Evolutionary conservation across 2,888 invertebrate genomes (phyloP), one percentile per base, ranked within the genome.

Genomic region (Epicampocera succincta): DNA sequence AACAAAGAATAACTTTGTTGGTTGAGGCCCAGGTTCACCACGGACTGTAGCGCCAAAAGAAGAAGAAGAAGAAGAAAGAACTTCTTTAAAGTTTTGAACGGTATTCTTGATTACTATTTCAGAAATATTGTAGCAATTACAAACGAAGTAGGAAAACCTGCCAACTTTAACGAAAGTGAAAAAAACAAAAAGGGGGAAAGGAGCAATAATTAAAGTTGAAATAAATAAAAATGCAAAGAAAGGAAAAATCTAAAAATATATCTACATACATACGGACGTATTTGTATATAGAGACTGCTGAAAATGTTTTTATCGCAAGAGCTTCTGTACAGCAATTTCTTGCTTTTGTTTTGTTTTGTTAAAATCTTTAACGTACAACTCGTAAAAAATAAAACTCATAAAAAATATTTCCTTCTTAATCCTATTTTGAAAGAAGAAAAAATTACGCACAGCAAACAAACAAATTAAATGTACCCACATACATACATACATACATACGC

Each of bases 301-400:
- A 48, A 69, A 76, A 68, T 69, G 61, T 63, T 63, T 63, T 54
- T 15, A 44, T 46, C 15, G 33, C 60, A 68, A 60, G 21, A 68
- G 60, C 69, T 63, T 19, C 44, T 38, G 38, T 33, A n/a, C 42
- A 9, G 25, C 5, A 5, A 2, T 25, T 25, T 25, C 25, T 25
- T 25, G 25, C 25, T 25, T 25, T 25, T 25, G 25, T 5, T 25
- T 3, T 8, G 38, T 11, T 76, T 69, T 69, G 61, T 54, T 76
- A 25, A 48, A 63, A 76, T 69, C 52, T 68, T 60, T 61, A 52
- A 33, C 52, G 25, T 68, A 68, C 68, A 42, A 75, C 68, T 63
- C 17, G 48, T 69, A 69, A 63, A 54, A 63, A 63, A 61, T 69
- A 54, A 76, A 76, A 76, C 76, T 76, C 76, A 69, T 76, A 69